Conservation (phyloP, 1,140 invertebrate genomes). For the Tigriopus japonicus region DNA sequence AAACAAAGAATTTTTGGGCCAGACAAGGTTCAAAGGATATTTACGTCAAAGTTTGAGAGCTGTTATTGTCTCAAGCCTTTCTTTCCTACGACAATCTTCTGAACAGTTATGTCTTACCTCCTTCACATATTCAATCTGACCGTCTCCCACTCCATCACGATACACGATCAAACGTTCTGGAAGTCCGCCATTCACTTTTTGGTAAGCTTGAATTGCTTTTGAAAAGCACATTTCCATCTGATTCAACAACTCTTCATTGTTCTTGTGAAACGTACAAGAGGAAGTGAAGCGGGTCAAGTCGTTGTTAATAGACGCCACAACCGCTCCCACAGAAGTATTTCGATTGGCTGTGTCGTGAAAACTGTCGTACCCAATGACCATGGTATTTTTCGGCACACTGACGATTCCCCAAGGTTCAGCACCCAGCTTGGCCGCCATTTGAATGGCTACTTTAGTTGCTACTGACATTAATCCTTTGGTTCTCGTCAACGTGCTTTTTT, state of each 20-base stretch:
- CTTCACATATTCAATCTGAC: slow-evolving; percentile 24
- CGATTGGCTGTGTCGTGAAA: slow-evolving; percentile 27
- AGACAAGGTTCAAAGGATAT: too few species aligned
- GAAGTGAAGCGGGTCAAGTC: background rate
- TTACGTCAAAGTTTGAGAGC: too few species aligned
- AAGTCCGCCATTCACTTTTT: too few species aligned
- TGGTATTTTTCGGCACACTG: slow-evolving; percentile 25
- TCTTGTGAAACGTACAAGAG: background rate
- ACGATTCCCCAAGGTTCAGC: slow-evolving; percentile 35
- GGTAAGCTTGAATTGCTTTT: background rate
- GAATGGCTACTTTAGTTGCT: slow-evolving; percentile 51
- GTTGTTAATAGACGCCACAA: slow-evolving; percentile 29
- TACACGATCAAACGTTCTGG: slow-evolving; percentile 28
- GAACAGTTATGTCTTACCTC: too few species aligned
- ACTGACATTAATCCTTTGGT: slow-evolving; percentile 41
- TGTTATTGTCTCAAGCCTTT: too few species aligned
- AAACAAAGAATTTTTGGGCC: too few species aligned
- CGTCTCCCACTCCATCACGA: slow-evolving; percentile 33
- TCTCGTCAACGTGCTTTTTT: slow-evolving; percentile 32
- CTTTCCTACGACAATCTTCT: too few species aligned
- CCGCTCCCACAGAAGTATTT: slow-evolving; percentile 24
- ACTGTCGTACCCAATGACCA: slow-evolving; percentile 22
- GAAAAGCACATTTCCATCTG: background rate
- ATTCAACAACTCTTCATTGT: background rate
- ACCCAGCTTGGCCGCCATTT: slow-evolving; percentile 39